These are phyloP conservation scores for Coreoperca whiteheadi DNA, from an alignment of 2,113 vertebrate species.

Conservation along the genomic window DNA sequence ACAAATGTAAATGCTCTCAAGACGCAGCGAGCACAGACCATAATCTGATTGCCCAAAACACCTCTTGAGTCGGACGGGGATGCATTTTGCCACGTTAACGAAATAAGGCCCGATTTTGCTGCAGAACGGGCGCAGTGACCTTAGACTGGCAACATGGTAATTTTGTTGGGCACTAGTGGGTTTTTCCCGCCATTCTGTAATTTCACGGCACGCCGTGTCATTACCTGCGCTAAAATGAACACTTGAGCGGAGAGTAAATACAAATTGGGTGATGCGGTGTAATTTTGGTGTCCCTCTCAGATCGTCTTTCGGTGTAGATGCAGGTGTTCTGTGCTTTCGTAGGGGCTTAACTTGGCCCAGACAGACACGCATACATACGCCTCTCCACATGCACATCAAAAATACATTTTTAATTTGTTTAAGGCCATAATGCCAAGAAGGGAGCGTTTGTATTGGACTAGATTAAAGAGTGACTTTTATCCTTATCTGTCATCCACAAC, in stretches of 20 bases:
- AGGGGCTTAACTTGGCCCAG: not conserved
- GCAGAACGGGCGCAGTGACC: not conserved
- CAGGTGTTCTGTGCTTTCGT: conserved; percentile 1
- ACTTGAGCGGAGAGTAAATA: conserved; percentile 22
- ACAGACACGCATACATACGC: not conserved
- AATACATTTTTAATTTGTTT: not conserved
- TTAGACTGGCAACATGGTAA: not conserved
- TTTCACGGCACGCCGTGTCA: not conserved
- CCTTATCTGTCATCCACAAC: not conserved
- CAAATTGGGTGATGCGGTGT: not conserved
- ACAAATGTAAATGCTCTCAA: not conserved
- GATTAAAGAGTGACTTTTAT: not conserved
- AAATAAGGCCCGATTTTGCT: not conserved
- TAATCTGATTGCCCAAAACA: not conserved
- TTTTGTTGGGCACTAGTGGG: not conserved
- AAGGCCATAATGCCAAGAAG: not conserved
- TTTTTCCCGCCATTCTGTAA: conserved; percentile 22
- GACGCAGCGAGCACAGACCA: not conserved
- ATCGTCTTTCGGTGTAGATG: conserved; percentile 5
- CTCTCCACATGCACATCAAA: not conserved
- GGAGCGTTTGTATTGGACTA: not conserved
- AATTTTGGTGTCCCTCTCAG: conserved; percentile 7
- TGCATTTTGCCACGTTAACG: not conserved
- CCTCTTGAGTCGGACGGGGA: not conserved
- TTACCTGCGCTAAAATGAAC: not conserved